These are phyloP conservation scores for Hippocampus guttulatus DNA, from an alignment of 2,113 vertebrate genomes.

Conservation along the genomic window DNA sequence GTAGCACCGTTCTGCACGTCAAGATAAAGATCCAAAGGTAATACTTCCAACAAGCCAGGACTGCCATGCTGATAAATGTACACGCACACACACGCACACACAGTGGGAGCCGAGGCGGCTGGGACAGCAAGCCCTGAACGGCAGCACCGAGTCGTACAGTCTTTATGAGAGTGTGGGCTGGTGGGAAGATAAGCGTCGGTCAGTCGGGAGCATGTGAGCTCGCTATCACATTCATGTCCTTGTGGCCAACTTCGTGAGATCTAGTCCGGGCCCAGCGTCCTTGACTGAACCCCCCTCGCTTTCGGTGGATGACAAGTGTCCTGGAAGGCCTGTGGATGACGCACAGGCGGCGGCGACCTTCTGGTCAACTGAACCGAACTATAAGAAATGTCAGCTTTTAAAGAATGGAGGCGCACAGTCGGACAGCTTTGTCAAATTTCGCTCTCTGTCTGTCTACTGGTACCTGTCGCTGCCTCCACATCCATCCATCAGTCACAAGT, in stretches of 20 bases:
- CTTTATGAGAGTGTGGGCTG: constrained; percentile 46
- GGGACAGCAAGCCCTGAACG: constrained; percentile 41
- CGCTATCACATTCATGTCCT: constrained; percentile 69
- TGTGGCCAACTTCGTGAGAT: constrained; percentile 46
- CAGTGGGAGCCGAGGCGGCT: constrained; percentile 38
- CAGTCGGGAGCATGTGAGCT: constrained; percentile 70
- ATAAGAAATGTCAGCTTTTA: not conserved
- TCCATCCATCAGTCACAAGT: constrained; percentile 66
- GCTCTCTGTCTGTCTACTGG: not conserved
- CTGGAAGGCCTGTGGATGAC: constrained; percentile 62
- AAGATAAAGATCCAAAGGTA: constrained; percentile 75
- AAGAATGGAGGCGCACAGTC: not conserved
- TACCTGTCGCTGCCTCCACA: constrained; percentile 65
- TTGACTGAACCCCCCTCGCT: constrained; percentile 56
- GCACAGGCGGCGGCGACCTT: constrained; percentile 30
- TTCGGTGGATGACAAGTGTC: constrained; percentile 39
- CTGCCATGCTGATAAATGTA: constrained; percentile 65
- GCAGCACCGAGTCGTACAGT: constrained; percentile 21
- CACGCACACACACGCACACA: not conserved
- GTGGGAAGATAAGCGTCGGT: constrained; percentile 57
- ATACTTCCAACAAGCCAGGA: constrained; percentile 68
- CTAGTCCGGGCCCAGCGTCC: constrained; percentile 54
- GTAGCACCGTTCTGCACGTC: constrained; percentile 65
- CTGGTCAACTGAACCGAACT: not conserved
- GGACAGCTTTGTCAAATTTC: not conserved